A percentile compares a stretch with the other conserved stretches of the same genome.
Evolutionary conservation across 2,888 invertebrate genomes (phyloP).

Genomic region (Ferdinandea cuprea): DNA sequence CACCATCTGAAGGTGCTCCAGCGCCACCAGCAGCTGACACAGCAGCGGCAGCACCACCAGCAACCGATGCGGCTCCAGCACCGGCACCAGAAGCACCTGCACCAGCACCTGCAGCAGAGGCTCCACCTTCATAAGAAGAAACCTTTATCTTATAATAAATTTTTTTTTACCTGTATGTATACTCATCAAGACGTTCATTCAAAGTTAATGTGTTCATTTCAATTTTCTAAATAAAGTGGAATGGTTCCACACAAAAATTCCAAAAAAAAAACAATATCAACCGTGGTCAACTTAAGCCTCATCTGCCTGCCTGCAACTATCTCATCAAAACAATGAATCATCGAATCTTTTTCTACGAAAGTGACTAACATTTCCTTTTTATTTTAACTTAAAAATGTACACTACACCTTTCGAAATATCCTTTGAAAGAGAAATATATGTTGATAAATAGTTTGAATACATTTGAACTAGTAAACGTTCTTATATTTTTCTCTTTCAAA

Average conservation of each 20-base stretch:
- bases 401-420: background rate
- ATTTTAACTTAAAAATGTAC: conserved; percentile 23
- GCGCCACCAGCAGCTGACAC: conserved; percentile 58
- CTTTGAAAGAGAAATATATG: background rate
- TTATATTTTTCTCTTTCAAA: conserved; percentile 28
- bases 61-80: conserved; percentile 72
- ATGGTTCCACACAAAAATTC: conserved; percentile 26
- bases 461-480: background rate
- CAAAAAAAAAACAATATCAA: background rate
- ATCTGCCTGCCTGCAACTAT: conserved; percentile 47
- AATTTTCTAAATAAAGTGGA: conserved; percentile 61
- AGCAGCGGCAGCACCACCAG: conserved; percentile 76
- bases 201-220: conserved; percentile 39
- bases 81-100: conserved; percentile 62
- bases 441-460: no score
- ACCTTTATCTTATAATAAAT: background rate
- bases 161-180: conserved; percentile 34
- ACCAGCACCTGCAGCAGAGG: conserved; percentile 73
- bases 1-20: conserved; percentile 51
- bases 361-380: conserved; percentile 66
- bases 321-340: conserved; percentile 49
- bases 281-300: conserved; percentile 16
- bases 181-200: conserved; percentile 62
- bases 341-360: conserved; percentile 46
- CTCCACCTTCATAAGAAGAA: conserved; percentile 75